Evolutionary conservation across 2,797 vertebrate species (phyloP), one percentile per base, ranked within the genome.

Genomic region (Megaceryle alcyon): DNA sequence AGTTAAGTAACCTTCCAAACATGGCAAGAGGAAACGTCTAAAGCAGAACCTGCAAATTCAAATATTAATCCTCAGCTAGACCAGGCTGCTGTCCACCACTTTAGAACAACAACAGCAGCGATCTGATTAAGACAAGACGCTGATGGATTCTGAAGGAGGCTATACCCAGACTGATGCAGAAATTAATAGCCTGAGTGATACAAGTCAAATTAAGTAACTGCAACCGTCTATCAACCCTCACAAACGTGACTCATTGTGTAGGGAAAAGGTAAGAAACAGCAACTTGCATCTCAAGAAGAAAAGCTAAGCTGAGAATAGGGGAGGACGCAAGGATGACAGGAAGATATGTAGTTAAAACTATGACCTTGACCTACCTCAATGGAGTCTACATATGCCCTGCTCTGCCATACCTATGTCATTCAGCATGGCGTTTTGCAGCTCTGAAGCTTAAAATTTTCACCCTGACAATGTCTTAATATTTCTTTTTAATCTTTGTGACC

Each of bases 231-330:
- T 79, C 89, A 89, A 83, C 22, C 14, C 23, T 51, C 53, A 31
- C 9, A 33, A 88, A 73, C 13, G 39, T 80, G 87, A 95, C 22
- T 90, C 92, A 94, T 8, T 75, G 39, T 54, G 79, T 13, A 4
- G 22, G 80, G 39, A 93, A 95, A 93, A 86, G 35, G 39, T 80
- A 94, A 88, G 63, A 84, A 92, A 94, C 59, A 82, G 77, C 85
- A 90, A 84, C 35, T 43, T 70, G 31, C 43, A 64, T 14, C 76
- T 61, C 5, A 3, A 78, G 28, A 15, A 54, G 59, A 64, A 63
- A 82, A 83, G 14, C 26, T 76, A 82, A 91, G 29, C 18, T 54
- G 48, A 28, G 51, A 91, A 79, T 0, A 49, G 35, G 33, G 21
- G 19, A 60, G 77, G 49, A 64, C 4, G n/a, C 22, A 57, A 82